phyloP scores from a whole-genome alignment of 2,888 invertebrate genomes.

The Epistrophe eligans region DNA sequence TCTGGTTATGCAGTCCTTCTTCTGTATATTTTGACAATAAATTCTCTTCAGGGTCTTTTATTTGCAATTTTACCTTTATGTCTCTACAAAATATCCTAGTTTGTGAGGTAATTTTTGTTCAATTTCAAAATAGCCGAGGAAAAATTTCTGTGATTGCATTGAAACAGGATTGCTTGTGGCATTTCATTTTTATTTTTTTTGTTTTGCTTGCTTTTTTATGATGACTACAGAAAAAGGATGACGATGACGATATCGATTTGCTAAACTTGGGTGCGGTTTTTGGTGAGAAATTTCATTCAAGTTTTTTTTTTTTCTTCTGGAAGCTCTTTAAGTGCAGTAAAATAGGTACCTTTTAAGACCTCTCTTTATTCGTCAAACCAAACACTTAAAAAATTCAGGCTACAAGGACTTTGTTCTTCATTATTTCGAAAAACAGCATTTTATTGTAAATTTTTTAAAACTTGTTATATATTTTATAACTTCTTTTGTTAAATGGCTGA shows the following conservation, averaged over 20 bases:
- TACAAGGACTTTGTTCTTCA: no score
- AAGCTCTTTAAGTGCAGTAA: not conserved
- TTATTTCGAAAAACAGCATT: no score
- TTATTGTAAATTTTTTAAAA: no score
- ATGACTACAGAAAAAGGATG: not conserved
- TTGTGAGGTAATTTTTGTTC: slow-evolving; percentile 36
- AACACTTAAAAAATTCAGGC: no score
- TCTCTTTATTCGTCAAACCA: no score
- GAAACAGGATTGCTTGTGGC: slow-evolving; percentile 31
- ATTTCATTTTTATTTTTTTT: not conserved
- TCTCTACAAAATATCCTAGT: slow-evolving; percentile 15
- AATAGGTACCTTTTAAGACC: not conserved
- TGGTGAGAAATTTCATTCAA: slow-evolving; percentile 7
- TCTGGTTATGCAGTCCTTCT: not conserved
- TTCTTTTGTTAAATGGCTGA: no score
- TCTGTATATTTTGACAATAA: slow-evolving; percentile 8
- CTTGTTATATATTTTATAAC: no score
- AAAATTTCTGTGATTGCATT: slow-evolving; percentile 34
- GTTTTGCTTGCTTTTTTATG: slow-evolving; percentile 1
- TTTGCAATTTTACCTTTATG: slow-evolving; percentile 30
- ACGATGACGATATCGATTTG: slow-evolving; percentile 15
- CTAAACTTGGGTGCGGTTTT: slow-evolving; percentile 34
- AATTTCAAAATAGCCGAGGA: slow-evolving; percentile 17
- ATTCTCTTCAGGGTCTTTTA: slow-evolving; percentile 4
- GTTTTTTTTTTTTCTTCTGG: not conserved